phyloP scores from a whole-genome alignment of 2,797 vertebrate genomes.

The Mastacembelus armatus region DNA sequence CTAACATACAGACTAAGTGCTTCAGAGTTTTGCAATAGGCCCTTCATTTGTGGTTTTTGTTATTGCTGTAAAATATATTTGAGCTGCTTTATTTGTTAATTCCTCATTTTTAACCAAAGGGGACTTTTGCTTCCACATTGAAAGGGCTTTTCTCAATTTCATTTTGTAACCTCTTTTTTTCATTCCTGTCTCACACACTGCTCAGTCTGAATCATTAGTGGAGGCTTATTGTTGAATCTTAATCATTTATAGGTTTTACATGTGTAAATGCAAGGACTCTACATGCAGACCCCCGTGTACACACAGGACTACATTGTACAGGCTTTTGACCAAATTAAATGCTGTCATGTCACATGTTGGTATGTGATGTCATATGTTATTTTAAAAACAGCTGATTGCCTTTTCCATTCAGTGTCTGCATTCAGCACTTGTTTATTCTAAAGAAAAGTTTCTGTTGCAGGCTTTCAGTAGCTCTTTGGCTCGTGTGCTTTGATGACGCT shows the following conservation, averaged over 20 bases:
- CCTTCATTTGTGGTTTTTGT: constrained; percentile 1
- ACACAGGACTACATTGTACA: too few species aligned
- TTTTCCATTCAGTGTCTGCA: too few species aligned
- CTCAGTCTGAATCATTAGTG: too few species aligned
- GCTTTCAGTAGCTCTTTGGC: neutral
- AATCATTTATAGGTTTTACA: too few species aligned
- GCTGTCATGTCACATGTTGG: too few species aligned
- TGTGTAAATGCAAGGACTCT: neutral
- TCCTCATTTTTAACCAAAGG: neutral
- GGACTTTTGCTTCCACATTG: constrained; percentile 6
- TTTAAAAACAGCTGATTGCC: neutral
- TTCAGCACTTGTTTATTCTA: neutral
- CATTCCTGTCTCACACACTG: neutral
- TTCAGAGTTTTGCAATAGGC: neutral
- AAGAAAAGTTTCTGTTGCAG: neutral
- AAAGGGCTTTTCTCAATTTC: neutral
- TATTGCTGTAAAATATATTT: neutral
- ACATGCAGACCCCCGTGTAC: neutral
- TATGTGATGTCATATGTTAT: neutral
- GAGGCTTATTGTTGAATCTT: neutral
- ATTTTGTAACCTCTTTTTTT: neutral
- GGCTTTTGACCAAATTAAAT: too few species aligned
- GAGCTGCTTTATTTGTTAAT: neutral
- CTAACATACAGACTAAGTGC: neutral
- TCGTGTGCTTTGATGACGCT: neutral